A percentile compares a stretch with the other conserved stretches of the same genome.
Conservation (phyloP, 2,888 invertebrate species). For the Agrochola macilenta region DNA sequence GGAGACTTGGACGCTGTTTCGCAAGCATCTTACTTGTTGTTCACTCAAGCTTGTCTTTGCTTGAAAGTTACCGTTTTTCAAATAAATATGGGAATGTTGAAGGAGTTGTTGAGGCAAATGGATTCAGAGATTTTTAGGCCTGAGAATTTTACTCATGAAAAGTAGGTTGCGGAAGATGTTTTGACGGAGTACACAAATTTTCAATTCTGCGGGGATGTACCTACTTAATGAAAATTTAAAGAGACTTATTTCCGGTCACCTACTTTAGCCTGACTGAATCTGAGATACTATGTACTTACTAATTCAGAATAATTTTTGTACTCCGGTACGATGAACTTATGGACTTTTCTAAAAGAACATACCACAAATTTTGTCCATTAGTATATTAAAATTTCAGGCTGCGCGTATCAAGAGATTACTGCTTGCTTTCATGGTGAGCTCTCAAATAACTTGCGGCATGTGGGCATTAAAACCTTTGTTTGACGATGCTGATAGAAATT, state of each 20-base stretch:
- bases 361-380: constrained; percentile 44
- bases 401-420: constrained; percentile 80
- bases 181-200: constrained; percentile 28
- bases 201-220: too few species aligned
- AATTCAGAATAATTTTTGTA: neutral
- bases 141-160: constrained; percentile 74
- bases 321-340: neutral
- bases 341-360: neutral
- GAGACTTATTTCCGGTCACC: neutral
- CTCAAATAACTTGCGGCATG: constrained; percentile 81
- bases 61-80: constrained; percentile 84
- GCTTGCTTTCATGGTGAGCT: constrained; percentile 82
- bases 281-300: too few species aligned
- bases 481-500: constrained; percentile 82
- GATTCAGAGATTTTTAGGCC: constrained; percentile 79
- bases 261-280: neutral
- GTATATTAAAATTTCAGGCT: constrained; percentile 80
- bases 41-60: constrained; percentile 86
- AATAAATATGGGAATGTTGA: constrained; percentile 75
- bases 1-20: constrained; percentile 85
- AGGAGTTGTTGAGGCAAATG: constrained; percentile 77
- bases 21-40: constrained; percentile 82
- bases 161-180: constrained; percentile 68
- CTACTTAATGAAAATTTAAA: too few species aligned
- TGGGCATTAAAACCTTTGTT: constrained; percentile 85